Evolutionary conservation across 2,113 vertebrate genomes (phyloP), one percentile per base, ranked within the genome.

Genomic region (Sterna hirundo): DNA sequence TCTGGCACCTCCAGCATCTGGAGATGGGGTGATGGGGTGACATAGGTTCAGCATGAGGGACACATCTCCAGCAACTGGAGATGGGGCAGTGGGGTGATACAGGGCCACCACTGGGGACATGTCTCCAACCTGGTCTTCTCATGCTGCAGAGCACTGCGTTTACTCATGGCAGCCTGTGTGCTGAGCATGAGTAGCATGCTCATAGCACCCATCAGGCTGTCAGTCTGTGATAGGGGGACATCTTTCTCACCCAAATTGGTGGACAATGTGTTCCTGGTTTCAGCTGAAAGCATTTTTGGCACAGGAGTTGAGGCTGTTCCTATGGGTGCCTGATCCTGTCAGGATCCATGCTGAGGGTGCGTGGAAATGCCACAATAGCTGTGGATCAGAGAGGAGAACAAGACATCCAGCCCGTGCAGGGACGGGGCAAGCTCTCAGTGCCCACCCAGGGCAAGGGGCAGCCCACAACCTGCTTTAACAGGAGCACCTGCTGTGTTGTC

Each of bases 251-350:
- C 7, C 57, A 51, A 2, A 68, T 29, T 23, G 46, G 13, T 19
- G 40, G 34, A 15, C 23, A 8, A 7, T 0, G 6, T 27, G 26
- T 42, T 27, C 46, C 55, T 58, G 14, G 34, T 74, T 94, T 74
- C 51, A 52, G 52, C 14, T 38, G 30, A 34, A 87, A 62, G 26
- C 1, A 0, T 19, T 77, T 44, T 74, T 58, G 22, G 22, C 32
- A 36, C 27, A 70, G 78, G 34, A 86, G 25, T 18, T 81, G 36
- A 66, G 72, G 17, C n/a, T 57, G 11, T 54, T 88, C 15, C 38
- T 0, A 0, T 46, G 34, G 11, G 5, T 66, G 30, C 78, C 34
- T 81, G 36, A 49, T 69, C 2, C 0, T 27, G 5, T 11, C 74
- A 66, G 60, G 51, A 49, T 55, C 18, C 30, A 26, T 42, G 46